phyloP scores from a whole-genome alignment of 2,113 vertebrate genomes.

The Forbesichthys papilliferus region DNA sequence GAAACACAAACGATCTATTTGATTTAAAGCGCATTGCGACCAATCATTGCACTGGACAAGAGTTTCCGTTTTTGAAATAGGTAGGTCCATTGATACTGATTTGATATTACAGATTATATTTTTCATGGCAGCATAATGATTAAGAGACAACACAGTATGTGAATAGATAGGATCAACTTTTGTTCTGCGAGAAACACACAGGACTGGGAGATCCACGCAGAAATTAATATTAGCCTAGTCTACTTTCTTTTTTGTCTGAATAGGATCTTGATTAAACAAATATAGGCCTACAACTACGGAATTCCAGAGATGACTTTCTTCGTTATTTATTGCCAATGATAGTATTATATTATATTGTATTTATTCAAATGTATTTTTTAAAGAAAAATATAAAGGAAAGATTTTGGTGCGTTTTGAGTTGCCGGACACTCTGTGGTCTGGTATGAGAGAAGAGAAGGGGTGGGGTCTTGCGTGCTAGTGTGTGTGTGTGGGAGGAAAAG shows the following conservation, averaged over 20 bases:
- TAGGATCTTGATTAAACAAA: too few relatives aligned
- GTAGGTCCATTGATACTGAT: neutral
- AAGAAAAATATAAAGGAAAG: conserved; percentile 51
- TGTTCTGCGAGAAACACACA: neutral
- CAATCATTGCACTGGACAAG: conserved; percentile 1
- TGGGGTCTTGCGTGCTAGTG: neutral
- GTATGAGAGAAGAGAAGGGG: neutral
- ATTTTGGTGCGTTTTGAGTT: conserved; percentile 20
- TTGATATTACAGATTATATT: neutral
- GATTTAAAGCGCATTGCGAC: neutral
- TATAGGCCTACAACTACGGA: conserved; percentile 12
- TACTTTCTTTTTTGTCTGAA: neutral
- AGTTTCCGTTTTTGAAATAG: neutral
- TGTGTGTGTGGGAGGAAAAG: conserved; percentile 2
- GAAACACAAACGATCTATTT: neutral
- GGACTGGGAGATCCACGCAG: neutral
- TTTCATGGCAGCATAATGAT: neutral
- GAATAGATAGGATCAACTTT: neutral
- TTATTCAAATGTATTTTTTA: neutral
- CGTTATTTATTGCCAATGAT: too few relatives aligned
- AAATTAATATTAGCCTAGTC: neutral
- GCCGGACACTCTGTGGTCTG: conserved; percentile 39
- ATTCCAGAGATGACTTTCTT: conserved; percentile 33
- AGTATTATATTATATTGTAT: too few relatives aligned
- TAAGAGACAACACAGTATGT: neutral